A percentile compares a stretch with the other conserved stretches of the same genome.
Conservation (phyloP, 2,113 vertebrate genomes). For the Tragelaphus scriptus region DNA sequence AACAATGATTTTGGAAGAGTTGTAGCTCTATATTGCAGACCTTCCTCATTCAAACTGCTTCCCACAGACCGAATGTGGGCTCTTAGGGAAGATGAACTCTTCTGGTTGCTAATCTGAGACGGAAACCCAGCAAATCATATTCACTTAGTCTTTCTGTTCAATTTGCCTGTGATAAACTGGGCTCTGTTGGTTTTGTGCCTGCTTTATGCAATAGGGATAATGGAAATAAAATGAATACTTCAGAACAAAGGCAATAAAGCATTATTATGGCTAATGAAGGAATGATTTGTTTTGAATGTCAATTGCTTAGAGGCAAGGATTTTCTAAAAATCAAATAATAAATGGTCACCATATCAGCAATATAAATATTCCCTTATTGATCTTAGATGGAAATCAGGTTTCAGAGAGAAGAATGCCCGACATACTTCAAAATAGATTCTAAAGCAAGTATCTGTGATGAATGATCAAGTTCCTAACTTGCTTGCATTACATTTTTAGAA, state of each 20-base stretch:
- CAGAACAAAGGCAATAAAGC: slow-evolving; percentile 46
- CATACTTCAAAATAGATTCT: slow-evolving; percentile 8
- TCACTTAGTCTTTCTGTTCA: not conserved
- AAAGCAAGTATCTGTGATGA: slow-evolving; percentile 27
- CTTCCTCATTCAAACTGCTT: not conserved
- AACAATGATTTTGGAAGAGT: not conserved
- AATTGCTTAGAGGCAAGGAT: slow-evolving; percentile 42
- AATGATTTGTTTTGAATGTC: slow-evolving; percentile 58
- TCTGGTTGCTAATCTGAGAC: not conserved
- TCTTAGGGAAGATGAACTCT: not conserved
- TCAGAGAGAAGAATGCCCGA: not conserved
- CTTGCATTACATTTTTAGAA: slow-evolving; percentile 48
- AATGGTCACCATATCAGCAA: slow-evolving; percentile 17
- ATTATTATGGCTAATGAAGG: slow-evolving; percentile 35
- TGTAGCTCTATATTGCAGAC: not conserved
- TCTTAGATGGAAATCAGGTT: slow-evolving; percentile 56
- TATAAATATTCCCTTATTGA: slow-evolving; percentile 57
- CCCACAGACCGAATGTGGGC: not conserved
- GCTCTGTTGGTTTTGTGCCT: not conserved
- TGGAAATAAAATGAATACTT: slow-evolving; percentile 30
- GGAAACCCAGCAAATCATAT: not conserved
- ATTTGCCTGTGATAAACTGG: not conserved
- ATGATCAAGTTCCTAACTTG: slow-evolving; percentile 27
- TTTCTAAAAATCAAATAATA: slow-evolving; percentile 61
- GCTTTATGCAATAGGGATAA: not conserved